Base-by-base conservation (phyloP, 2,888 invertebrate genomes). In the Chrysopilus asiliformis region DNA sequence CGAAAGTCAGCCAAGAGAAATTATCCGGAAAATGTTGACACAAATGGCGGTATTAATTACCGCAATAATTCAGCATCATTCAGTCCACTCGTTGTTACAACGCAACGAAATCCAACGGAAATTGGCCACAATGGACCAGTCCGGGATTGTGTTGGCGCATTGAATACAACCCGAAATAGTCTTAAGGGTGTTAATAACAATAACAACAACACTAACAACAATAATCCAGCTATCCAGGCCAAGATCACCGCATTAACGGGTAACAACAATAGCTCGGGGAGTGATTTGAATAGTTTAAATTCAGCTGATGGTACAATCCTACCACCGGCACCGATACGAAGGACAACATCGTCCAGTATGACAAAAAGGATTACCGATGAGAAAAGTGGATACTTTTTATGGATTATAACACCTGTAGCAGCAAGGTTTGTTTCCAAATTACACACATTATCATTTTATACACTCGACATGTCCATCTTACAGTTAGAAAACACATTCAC, bases 331-430 rank as follows among this genome's bases (percentile, higher is more conserved):
- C 22, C 12, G 14, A 12, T 24, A 8, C 9, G 15, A 12, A n/a
- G 17, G 24, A 5, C n/a, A 13, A 20, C 25, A 22, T 31, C n/a
- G 10, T 26, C 27, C 12, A 19, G 25, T 16, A 16, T 22, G 12
- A 27, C 18, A 16, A 38, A 22, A 13, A 32, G 30, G 33, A 40
- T 12, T 29, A 41, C 16, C 25, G 36, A 28, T 39, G 43, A n/a
- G n/a, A n/a, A n/a, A n/a, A n/a, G n/a, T 14, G 43, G 36, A 13
- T 56, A 58, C 41, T 57, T 60, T 47, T 50, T 62, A 42, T 63
- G 64, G 62, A 55, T 63, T 33, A 44, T 60, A 47, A 63, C 62
- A 57, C 62, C 62, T 56, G 60, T 63, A 48, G 64, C 59, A 28
- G 64, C 62, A 38, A 63, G 64, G 62, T 63, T 47, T 54, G 52